A percentile compares a stretch with the other conserved stretches of the same genome.
Evolutionary conservation across 2,888 invertebrate species (phyloP).

Genomic region (Thalpophila matura): DNA sequence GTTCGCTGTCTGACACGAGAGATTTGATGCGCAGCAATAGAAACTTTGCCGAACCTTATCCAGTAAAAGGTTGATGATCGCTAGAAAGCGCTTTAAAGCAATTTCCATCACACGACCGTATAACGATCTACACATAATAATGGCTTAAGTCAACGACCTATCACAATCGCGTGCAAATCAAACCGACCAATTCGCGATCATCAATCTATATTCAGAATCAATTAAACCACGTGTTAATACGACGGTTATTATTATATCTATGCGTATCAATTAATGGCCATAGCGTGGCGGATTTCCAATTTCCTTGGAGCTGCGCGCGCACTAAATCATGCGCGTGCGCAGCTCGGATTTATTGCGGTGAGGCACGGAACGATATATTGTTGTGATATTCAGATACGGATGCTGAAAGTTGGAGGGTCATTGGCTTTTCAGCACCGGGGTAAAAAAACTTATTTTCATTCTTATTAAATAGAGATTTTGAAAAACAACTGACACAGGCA

Average conservation of each 20-base stretch:
- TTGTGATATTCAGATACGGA: slow-evolving; percentile 45
- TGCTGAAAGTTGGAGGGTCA: slow-evolving; percentile 33
- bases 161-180: slow-evolving; percentile 45
- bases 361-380: slow-evolving; percentile 54
- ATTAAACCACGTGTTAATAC: slow-evolving; percentile 55
- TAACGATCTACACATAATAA: slow-evolving; percentile 5
- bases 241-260: slow-evolving; percentile 54
- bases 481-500: no score
- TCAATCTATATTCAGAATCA: slow-evolving; percentile 45
- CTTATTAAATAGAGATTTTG: no score
- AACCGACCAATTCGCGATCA: slow-evolving; percentile 12
- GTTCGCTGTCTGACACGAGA: no score
- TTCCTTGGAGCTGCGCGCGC: slow-evolving; percentile 47
- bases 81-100: slow-evolving; percentile 1
- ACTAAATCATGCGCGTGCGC: slow-evolving; percentile 58
- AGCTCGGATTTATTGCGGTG: slow-evolving; percentile 54
- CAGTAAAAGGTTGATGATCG: background rate
- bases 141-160: slow-evolving; percentile 42
- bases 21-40: no score
- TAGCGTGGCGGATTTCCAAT: slow-evolving; percentile 64
- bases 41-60: no score
- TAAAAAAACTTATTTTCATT: no score
- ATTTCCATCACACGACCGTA: slow-evolving; percentile 3
- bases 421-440: no score
- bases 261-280: slow-evolving; percentile 60